These are phyloP conservation scores for Phycodurus eques DNA, from an alignment of 2,113 vertebrate species.

Conservation along the genomic window DNA sequence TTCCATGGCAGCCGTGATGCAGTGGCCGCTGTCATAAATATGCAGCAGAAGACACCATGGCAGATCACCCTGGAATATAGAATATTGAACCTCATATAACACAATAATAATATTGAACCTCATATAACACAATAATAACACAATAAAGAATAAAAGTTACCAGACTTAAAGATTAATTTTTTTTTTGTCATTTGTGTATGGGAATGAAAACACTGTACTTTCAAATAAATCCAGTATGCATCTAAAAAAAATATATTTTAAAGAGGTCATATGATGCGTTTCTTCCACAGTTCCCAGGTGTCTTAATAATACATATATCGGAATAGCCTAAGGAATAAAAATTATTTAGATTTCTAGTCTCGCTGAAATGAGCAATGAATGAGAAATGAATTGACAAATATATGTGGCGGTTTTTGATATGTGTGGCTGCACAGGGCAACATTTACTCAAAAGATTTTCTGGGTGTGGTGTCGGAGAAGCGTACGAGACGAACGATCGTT, in stretches of 20 bases:
- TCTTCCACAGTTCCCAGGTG: not conserved
- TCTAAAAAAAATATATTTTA: not conserved
- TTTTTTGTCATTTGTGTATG: not conserved
- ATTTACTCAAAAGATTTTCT: too few relatives aligned
- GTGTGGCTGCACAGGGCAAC: too few relatives aligned
- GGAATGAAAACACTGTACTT: too few relatives aligned
- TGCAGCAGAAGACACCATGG: slow-evolving; percentile 14
- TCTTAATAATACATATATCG: too few relatives aligned
- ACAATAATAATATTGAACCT: not conserved
- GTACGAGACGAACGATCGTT: too few relatives aligned
- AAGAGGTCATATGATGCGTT: not conserved
- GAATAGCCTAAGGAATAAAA: too few relatives aligned
- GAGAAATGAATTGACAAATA: too few relatives aligned
- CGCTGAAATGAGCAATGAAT: too few relatives aligned
- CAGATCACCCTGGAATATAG: not conserved
- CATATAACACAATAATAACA: not conserved
- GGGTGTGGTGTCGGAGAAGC: too few relatives aligned
- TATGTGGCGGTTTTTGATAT: too few relatives aligned
- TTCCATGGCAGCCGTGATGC: slow-evolving; percentile 30
- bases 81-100: not conserved
- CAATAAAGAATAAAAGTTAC: not conserved
- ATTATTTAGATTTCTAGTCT: too few relatives aligned
- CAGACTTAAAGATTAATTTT: not conserved
- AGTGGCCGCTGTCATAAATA: slow-evolving; percentile 26
- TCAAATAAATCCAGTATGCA: too few relatives aligned